These are phyloP conservation scores for Calliphora vomitoria DNA, from an alignment of 2,888 invertebrate genomes.

Conservation along the genomic window DNA sequence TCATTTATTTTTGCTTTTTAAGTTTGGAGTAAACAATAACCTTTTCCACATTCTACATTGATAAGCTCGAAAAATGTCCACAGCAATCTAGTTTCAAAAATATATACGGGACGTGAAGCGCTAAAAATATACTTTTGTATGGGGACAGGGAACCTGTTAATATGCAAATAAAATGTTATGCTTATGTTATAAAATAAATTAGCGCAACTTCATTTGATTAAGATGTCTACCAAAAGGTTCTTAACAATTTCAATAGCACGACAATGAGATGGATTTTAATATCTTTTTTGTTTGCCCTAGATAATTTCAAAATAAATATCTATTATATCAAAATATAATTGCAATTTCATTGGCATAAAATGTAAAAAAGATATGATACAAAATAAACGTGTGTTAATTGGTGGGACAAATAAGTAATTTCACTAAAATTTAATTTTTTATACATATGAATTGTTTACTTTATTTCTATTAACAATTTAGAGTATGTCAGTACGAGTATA, in stretches of 20 bases:
- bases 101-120: too few relatives aligned
- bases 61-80: too few relatives aligned
- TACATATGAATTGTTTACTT: neutral
- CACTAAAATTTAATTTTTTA: neutral
- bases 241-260: neutral
- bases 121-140: too few relatives aligned
- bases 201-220: neutral
- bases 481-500: too few relatives aligned
- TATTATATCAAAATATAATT: neutral
- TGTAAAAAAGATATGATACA: neutral
- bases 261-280: neutral
- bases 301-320: neutral
- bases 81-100: too few relatives aligned
- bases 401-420: conserved; percentile 4
- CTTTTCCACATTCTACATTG: too few relatives aligned
- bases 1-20: too few relatives aligned
- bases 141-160: too few relatives aligned
- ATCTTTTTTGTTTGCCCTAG: neutral
- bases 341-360: neutral
- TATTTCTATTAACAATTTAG: neutral
- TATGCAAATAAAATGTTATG: neutral
- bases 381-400: conserved; percentile 10
- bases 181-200: neutral
- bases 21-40: too few relatives aligned
- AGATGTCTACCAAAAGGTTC: neutral